Percentiles rank a stretch among this genome's conserved stretches.
Conservation (phyloP, 2,113 vertebrate genomes). For the Pardalotus punctatus region DNA sequence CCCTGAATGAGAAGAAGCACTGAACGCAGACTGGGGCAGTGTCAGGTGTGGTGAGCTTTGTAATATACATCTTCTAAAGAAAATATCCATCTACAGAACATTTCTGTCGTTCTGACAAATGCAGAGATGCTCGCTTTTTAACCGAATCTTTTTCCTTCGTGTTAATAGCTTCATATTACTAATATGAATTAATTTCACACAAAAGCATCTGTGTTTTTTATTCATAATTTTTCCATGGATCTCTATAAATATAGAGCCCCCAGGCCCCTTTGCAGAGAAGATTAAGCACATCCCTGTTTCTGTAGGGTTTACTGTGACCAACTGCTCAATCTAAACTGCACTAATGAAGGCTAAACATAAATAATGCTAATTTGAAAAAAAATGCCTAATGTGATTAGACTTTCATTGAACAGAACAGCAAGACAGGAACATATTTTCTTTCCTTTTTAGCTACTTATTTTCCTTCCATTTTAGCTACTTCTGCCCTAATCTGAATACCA, state of each 20-base stretch:
- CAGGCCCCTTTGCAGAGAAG: neutral
- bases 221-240: neutral
- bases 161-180: neutral
- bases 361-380: slow-evolving; percentile 41
- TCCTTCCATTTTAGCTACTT: neutral
- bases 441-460: slow-evolving; percentile 8
- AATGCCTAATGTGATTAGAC: slow-evolving; percentile 4
- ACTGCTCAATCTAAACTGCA: neutral
- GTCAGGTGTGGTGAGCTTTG: neutral
- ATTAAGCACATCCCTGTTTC: neutral
- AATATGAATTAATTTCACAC: neutral
- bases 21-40: neutral
- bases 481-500: slow-evolving; percentile 30
- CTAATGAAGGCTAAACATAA: slow-evolving; percentile 54
- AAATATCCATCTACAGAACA: neutral
- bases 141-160: neutral
- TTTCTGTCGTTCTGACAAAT: neutral
- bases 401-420: neutral
- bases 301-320: neutral
- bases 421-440: neutral
- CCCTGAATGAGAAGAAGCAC: fast-evolving
- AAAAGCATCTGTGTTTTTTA: neutral
- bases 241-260: neutral
- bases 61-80: neutral
- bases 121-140: neutral